Percentiles rank a stretch among this genome's conserved stretches.
Evolutionary conservation across 1,140 invertebrate genomes (phyloP).

Genomic region (Rhizoglyphus robini): DNA sequence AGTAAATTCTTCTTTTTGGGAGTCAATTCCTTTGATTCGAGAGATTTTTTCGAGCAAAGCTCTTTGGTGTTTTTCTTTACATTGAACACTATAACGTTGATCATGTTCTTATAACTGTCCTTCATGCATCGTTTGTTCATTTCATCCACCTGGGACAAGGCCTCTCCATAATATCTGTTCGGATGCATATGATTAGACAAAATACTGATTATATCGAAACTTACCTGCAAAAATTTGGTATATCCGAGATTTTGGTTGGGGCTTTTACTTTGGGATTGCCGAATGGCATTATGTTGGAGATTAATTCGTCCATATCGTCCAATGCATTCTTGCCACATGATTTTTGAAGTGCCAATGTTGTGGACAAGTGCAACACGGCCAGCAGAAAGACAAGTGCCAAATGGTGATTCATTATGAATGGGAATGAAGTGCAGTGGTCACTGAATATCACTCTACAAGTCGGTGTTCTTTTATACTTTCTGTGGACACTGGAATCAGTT

Average conservation of each 20-base stretch:
- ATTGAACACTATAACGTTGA: background rate
- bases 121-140: conserved; percentile 1
- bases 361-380: too few species aligned
- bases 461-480: too few species aligned
- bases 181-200: background rate
- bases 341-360: too few species aligned
- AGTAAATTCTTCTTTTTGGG: background rate
- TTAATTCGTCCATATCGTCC: background rate
- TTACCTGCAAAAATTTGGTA: conserved; percentile 13
- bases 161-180: background rate
- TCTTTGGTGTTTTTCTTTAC: background rate
- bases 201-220: background rate
- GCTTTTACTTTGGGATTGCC: background rate
- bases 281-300: background rate
- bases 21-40: conserved; percentile 4
- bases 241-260: background rate
- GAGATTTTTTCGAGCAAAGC: background rate
- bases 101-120: background rate
- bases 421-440: too few species aligned
- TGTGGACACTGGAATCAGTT: too few species aligned
- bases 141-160: background rate
- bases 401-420: too few species aligned
- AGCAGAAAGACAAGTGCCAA: too few species aligned
- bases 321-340: background rate
- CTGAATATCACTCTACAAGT: too few species aligned